A percentile compares a stretch with the other conserved stretches of the same genome.
These are phyloP conservation scores for Drosophila sp. DNA, from an alignment of 1,140 invertebrate species.

Conservation along the genomic window DNA sequence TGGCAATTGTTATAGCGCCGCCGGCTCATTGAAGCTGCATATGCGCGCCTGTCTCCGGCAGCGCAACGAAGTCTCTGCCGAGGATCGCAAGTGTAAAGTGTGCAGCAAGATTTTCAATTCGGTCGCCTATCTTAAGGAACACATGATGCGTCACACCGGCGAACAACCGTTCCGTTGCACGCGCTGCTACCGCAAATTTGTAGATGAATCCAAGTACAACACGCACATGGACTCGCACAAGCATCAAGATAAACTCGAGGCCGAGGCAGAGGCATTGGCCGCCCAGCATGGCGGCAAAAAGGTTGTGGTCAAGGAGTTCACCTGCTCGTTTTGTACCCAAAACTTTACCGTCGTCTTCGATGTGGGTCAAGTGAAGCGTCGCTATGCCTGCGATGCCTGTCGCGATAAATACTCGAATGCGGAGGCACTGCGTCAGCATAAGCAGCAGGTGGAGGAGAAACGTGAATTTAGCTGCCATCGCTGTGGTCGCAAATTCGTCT, in stretches of 20 bases:
- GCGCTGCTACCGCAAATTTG: slow-evolving; percentile 81
- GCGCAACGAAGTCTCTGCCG: slow-evolving; percentile 67
- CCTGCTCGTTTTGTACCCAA: slow-evolving; percentile 76
- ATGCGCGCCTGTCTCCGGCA: slow-evolving; percentile 82
- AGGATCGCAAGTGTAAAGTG: slow-evolving; percentile 79
- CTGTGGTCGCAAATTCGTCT: slow-evolving; percentile 82
- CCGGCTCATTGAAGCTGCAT: slow-evolving; percentile 78
- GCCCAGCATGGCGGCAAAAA: slow-evolving; percentile 79
- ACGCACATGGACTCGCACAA: slow-evolving; percentile 79
- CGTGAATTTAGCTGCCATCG: slow-evolving; percentile 79
- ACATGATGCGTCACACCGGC: slow-evolving; percentile 82
- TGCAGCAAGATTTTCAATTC: slow-evolving; percentile 83
- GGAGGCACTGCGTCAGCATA: slow-evolving; percentile 77
- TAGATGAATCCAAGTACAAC: slow-evolving; percentile 74
- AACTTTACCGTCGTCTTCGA: slow-evolving; percentile 82
- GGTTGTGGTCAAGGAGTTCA: slow-evolving; percentile 81
- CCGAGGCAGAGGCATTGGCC: slow-evolving; percentile 71
- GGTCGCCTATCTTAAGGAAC: slow-evolving; percentile 81
- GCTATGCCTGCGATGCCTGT: slow-evolving; percentile 79
- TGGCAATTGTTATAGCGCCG: slow-evolving; percentile 82
- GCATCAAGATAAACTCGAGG: slow-evolving; percentile 79
- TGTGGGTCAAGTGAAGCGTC: slow-evolving; percentile 78
- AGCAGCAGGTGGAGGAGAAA: slow-evolving; percentile 79
- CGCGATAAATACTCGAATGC: slow-evolving; percentile 83
- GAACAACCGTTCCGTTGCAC: slow-evolving; percentile 80